Conservation (phyloP, 2,113 vertebrate genomes). For the Octodon degus region DNA sequence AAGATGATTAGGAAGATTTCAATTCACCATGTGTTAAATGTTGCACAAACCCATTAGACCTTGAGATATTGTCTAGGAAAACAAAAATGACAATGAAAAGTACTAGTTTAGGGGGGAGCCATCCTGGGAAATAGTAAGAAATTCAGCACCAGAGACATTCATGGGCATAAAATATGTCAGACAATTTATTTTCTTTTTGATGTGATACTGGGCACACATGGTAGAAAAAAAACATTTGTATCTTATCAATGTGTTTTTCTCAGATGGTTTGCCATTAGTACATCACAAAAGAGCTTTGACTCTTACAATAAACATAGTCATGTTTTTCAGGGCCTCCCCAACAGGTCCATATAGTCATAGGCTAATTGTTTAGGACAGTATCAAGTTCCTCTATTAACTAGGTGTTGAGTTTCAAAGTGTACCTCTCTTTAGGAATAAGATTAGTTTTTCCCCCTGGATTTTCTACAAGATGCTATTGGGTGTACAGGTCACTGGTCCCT, state of each 20-base stretch:
- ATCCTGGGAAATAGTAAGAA: conserved; percentile 49
- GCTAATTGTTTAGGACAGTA: conserved; percentile 26
- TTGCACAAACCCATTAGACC: conserved; percentile 58
- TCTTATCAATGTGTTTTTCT: conserved; percentile 44
- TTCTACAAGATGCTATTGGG: neutral
- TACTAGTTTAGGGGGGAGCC: conserved; percentile 66
- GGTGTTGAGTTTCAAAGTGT: neutral
- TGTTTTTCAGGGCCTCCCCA: conserved; percentile 14
- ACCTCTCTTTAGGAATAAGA: conserved; percentile 48
- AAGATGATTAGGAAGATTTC: conserved; percentile 66
- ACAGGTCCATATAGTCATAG: neutral
- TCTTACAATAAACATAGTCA: neutral
- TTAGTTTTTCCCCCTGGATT: neutral
- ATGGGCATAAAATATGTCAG: conserved; percentile 57
- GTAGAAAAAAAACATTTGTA: conserved; percentile 52
- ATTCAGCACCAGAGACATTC: conserved; percentile 55
- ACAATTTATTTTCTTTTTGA: conserved; percentile 51
- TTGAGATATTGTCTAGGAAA: conserved; percentile 66
- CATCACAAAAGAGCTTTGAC: conserved; percentile 46
- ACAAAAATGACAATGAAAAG: conserved; percentile 59
- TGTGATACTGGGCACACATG: conserved; percentile 7
- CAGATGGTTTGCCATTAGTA: conserved; percentile 21
- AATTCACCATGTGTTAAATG: conserved; percentile 54
- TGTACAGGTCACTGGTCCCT: neutral
- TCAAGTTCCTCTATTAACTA: neutral